phyloP scores from a whole-genome alignment of 1,140 invertebrate species.

The Drosophila subobscura region DNA sequence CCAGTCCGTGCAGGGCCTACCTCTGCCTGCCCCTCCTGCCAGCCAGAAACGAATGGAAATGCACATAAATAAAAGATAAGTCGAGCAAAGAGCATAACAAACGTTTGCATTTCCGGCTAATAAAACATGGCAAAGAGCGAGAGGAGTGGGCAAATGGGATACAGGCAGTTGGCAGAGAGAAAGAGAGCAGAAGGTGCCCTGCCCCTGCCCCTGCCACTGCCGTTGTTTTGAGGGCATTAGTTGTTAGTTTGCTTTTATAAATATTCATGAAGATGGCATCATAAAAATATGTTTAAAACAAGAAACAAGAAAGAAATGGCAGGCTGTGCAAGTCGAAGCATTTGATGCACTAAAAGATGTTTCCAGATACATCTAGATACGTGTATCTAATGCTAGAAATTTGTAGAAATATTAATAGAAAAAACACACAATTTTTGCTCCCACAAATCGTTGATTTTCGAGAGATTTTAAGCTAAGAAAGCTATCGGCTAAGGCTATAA shows the following conservation, averaged over 20 bases:
- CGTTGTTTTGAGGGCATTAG: slow-evolving; percentile 40
- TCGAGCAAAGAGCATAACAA: slow-evolving; percentile 72
- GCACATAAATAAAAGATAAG: slow-evolving; percentile 69
- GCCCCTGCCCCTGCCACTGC: slow-evolving; percentile 8
- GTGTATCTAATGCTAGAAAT: too few species aligned
- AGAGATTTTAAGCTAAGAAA: too few species aligned
- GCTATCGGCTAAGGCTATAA: too few species aligned
- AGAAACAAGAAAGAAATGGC: neutral
- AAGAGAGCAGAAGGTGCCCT: slow-evolving; percentile 30
- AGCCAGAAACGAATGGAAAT: slow-evolving; percentile 31
- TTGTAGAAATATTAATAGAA: too few species aligned
- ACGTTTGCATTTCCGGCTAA: slow-evolving; percentile 79
- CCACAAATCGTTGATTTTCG: too few species aligned
- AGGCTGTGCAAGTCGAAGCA: too few species aligned
- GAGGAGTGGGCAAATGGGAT: slow-evolving; percentile 43
- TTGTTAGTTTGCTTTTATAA: slow-evolving; percentile 49
- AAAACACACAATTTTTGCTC: too few species aligned
- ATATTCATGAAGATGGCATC: slow-evolving; percentile 62
- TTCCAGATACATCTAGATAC: too few species aligned
- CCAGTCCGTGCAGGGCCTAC: neutral
- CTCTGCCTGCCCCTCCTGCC: neutral
- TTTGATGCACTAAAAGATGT: too few species aligned
- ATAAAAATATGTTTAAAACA: slow-evolving; percentile 57
- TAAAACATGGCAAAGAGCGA: slow-evolving; percentile 50
- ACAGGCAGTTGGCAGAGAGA: slow-evolving; percentile 6